Evolutionary conservation across 2,113 vertebrate species (phyloP).

Genomic region (Raja brachyura): DNA sequence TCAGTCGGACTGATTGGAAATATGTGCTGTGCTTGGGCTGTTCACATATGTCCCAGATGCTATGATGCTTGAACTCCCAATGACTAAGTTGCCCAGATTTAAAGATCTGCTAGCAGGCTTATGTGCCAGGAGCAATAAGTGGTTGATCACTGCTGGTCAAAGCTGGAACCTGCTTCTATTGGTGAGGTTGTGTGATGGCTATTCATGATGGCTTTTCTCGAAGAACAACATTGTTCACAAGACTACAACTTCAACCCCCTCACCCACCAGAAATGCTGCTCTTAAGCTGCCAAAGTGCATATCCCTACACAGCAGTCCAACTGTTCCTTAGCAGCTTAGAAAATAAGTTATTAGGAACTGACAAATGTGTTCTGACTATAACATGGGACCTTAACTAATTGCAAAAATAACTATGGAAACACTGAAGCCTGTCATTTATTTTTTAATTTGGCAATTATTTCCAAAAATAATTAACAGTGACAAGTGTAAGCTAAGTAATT

Average conservation of each 20-base stretch:
- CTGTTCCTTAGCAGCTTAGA: constrained; percentile 48
- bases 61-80: background rate
- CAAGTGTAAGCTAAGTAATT: constrained; percentile 1
- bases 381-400: constrained; percentile 44
- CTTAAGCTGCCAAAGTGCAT: background rate
- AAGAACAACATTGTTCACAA: constrained; percentile 6
- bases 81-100: background rate
- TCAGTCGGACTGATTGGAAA: background rate
- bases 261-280: background rate
- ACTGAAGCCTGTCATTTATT: constrained; percentile 41
- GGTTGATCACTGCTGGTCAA: background rate
- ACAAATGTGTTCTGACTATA: constrained; percentile 51
- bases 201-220: background rate
- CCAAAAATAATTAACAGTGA: constrained; percentile 38
- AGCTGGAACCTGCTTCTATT: background rate
- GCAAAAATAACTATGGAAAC: constrained; percentile 40
- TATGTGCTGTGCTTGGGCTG: background rate
- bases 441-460: constrained; percentile 42
- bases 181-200: background rate
- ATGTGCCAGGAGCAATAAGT: background rate
- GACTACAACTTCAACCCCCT: background rate
- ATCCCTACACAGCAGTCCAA: constrained; percentile 32
- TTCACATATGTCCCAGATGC: background rate
- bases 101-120: background rate
- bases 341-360: constrained; percentile 50